Conservation (phyloP, 2,797 vertebrate species). For the Melanotaenia boesemani region DNA sequence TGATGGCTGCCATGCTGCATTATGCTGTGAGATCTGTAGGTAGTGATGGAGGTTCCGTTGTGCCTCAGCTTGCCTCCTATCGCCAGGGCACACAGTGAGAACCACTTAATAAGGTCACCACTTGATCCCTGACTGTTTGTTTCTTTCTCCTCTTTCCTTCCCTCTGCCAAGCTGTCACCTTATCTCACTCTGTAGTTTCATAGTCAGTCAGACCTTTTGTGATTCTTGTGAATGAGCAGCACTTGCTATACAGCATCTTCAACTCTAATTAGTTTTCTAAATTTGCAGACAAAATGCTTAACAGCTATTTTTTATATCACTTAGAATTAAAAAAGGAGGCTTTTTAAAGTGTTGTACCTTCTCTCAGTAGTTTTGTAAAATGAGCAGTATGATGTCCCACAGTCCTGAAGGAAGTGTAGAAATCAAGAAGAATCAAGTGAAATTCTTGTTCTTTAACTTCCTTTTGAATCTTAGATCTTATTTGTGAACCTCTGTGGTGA, state of each 20-base stretch:
- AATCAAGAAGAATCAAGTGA: conserved; percentile 46
- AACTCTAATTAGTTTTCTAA: conserved; percentile 5
- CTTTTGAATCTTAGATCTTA: conserved; percentile 57
- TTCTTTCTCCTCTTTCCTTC: conserved; percentile 24
- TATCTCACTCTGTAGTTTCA: conserved; percentile 3
- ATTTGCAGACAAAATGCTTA: conserved; percentile 30
- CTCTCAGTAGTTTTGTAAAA: conserved; percentile 24
- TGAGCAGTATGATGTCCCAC: conserved; percentile 44
- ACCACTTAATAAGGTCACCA: conserved; percentile 80
- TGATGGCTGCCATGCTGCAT: conserved; percentile 53
- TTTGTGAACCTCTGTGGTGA: conserved; percentile 60
- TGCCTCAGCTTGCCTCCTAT: conserved; percentile 40
- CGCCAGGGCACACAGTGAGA: conserved; percentile 47
- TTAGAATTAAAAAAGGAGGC: conserved; percentile 21
- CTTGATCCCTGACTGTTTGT: conserved; percentile 68
- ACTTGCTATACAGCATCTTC: not conserved
- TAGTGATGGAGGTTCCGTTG: conserved; percentile 54
- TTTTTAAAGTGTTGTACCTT: conserved; percentile 19
- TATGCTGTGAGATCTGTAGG: conserved; percentile 52
- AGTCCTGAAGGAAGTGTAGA: conserved; percentile 50
- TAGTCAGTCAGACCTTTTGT: not conserved
- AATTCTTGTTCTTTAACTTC: conserved; percentile 64
- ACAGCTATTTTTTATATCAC: not conserved
- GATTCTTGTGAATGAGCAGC: conserved; percentile 11
- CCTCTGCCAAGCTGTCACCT: conserved; percentile 28